phyloP scores from a whole-genome alignment of 1,140 invertebrate genomes.

The Drosophila dunni region DNA sequence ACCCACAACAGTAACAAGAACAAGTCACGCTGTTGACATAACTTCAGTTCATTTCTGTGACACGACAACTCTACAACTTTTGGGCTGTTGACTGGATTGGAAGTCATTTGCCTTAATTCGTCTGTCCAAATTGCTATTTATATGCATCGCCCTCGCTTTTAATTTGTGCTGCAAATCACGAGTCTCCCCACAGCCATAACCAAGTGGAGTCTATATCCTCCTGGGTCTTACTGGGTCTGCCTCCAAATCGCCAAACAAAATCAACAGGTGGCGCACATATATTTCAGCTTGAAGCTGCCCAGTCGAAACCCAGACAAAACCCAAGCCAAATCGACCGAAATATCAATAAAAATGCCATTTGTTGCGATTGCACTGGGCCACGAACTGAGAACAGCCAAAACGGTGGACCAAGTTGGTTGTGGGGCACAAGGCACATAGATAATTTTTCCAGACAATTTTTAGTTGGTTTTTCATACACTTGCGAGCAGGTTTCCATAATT shows the following conservation, averaged over 20 bases:
- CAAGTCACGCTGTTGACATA: constrained; percentile 74
- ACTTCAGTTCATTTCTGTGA: constrained; percentile 65
- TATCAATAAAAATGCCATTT: constrained; percentile 83
- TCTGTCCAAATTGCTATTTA: constrained; percentile 81
- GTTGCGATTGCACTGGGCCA: constrained; percentile 71
- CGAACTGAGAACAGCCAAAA: constrained; percentile 24
- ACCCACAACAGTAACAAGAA: constrained; percentile 10
- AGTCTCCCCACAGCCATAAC: constrained; percentile 36
- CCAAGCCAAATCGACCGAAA: constrained; percentile 64
- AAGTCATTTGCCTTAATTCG: constrained; percentile 79
- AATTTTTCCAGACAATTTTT: constrained; percentile 54
- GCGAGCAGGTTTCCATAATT: constrained; percentile 21
- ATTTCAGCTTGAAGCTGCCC: constrained; percentile 75
- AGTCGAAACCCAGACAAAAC: constrained; percentile 41
- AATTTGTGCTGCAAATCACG: constrained; percentile 80
- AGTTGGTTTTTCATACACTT: constrained; percentile 21
- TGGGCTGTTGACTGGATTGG: constrained; percentile 27
- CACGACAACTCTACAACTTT: constrained; percentile 56
- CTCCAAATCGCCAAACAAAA: constrained; percentile 77
- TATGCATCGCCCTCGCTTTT: constrained; percentile 81
- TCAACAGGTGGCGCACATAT: constrained; percentile 81
- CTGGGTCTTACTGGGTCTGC: neutral
- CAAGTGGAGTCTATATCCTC: constrained; percentile 5
- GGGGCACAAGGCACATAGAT: constrained; percentile 58
- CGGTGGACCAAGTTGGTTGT: constrained; percentile 2